phyloP scores from a whole-genome alignment of 2,797 vertebrate genomes.

The Melanogrammus aeglefinus region DNA sequence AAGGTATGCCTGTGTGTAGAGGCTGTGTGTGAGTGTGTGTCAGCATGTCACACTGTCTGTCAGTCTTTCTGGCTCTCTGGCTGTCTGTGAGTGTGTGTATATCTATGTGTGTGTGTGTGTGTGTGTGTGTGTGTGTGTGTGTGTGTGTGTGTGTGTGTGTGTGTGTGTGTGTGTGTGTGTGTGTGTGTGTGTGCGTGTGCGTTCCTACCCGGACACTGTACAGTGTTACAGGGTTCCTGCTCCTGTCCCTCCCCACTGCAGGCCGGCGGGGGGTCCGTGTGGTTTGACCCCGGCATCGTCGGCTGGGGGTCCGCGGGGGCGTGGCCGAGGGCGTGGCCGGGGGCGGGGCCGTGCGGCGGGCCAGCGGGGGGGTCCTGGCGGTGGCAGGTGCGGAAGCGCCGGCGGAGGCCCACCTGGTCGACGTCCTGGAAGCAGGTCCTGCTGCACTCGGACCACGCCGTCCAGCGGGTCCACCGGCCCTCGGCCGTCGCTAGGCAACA shows the following conservation, averaged over 20 bases:
- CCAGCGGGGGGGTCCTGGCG: conserved; percentile 6
- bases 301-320: not conserved
- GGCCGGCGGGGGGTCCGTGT: not conserved
- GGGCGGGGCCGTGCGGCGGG: no score
- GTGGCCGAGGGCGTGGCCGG: not conserved
- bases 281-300: conserved; percentile 9
- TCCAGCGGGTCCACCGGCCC: conserved; percentile 78
- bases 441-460: conserved; percentile 82
- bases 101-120: no score
- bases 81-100: no score
- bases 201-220: conserved; percentile 75
- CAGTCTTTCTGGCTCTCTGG: no score
- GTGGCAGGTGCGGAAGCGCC: conserved; percentile 76
- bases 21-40: not conserved
- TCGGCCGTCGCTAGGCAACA: conserved; percentile 44
- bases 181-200: not conserved
- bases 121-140: not conserved
- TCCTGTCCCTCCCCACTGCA: conserved; percentile 74
- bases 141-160: not conserved
- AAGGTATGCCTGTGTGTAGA: no score
- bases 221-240: conserved; percentile 78
- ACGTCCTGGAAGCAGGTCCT: conserved; percentile 80
- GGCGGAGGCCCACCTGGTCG: conserved; percentile 71
- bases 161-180: conserved; percentile 1
- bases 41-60: no score